phyloP scores from a whole-genome alignment of 1,140 invertebrate genomes.

The Drosophila elegans region DNA sequence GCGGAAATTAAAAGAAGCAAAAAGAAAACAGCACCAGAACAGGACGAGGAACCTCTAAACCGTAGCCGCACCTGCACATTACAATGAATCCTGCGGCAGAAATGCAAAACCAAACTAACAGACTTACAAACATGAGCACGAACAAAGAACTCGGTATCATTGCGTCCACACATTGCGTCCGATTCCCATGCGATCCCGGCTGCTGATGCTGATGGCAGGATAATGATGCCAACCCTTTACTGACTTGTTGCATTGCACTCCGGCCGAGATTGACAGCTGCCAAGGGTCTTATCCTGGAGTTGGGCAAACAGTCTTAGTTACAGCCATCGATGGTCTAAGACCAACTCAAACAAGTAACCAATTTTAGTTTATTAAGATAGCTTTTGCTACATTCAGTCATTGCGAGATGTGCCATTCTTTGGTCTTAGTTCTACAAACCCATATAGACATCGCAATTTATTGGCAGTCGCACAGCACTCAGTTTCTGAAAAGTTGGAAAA shows the following conservation, averaged over 20 bases:
- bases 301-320: constrained; percentile 1
- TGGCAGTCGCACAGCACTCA: constrained; percentile 7
- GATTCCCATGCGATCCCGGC: not conserved
- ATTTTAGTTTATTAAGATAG: constrained; percentile 9
- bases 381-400: not conserved
- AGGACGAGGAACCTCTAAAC: constrained; percentile 71
- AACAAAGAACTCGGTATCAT: constrained; percentile 53
- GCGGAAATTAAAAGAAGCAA: constrained; percentile 79
- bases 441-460: constrained; percentile 4
- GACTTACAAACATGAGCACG: constrained; percentile 25
- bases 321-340: not conserved
- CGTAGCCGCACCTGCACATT: constrained; percentile 63
- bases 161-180: constrained; percentile 3
- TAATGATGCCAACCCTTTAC: constrained; percentile 54
- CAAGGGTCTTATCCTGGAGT: not conserved
- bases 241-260: constrained; percentile 34
- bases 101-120: constrained; percentile 71
- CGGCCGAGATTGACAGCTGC: constrained; percentile 30
- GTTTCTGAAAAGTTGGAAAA: constrained; percentile 62
- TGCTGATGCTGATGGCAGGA: constrained; percentile 29
- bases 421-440: not conserved
- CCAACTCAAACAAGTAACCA: not conserved
- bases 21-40: constrained; percentile 70
- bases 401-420: not conserved
- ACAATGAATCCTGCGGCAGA: constrained; percentile 76